Base-by-base conservation (phyloP, 2,888 invertebrate species). In the Nudaria mundana region DNA sequence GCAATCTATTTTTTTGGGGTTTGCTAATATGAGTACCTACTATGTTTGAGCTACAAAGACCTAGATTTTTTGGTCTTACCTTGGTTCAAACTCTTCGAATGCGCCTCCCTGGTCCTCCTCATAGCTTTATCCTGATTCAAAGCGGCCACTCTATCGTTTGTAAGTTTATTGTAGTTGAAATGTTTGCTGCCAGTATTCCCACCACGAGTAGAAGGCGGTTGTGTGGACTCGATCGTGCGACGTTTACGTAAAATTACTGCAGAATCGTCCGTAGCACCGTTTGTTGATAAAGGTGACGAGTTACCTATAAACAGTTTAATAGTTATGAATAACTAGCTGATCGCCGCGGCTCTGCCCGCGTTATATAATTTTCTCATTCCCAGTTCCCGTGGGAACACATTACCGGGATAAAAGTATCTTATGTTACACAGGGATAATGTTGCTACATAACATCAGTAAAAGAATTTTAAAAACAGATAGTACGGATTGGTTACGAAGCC, bases 121-220 rank as follows among this genome's bases (percentile, higher is more conserved):
- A 41, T 41, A 10, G 57, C 39, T 43, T 73, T 40, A 28, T 64
- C 53, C 33, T 61, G 45, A 35, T 50, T 41, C 8, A 71, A 57
- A 1, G 51, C 35, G 0, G 62, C 50, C 0, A 65, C 71, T 12
- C 84, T 71, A 52, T 97, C 96, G 68, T 97, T 96, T 40, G 92
- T 91, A 14, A 97, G 87, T 69, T 96, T 96, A 57, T 93, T 93
- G 69, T 97, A 97, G 64, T 93, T 92, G 67, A 95, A 96, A 68
- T 96, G 95, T 60, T 94, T 93, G 69, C 76, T 86, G 44, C 81
- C 81, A 0, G 71, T 64, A 64, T 80, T 81, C 7, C 79, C 81
- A 0, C 70, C 76, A 32, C 86, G 76, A 0, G 85, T 80, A 1
- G 71, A 70, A 1, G 74, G 51, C 10, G 86, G 74, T 48, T 89